Evolutionary conservation across 1,140 invertebrate genomes (phyloP).

Genomic region (Scaptomyza hsui): DNA sequence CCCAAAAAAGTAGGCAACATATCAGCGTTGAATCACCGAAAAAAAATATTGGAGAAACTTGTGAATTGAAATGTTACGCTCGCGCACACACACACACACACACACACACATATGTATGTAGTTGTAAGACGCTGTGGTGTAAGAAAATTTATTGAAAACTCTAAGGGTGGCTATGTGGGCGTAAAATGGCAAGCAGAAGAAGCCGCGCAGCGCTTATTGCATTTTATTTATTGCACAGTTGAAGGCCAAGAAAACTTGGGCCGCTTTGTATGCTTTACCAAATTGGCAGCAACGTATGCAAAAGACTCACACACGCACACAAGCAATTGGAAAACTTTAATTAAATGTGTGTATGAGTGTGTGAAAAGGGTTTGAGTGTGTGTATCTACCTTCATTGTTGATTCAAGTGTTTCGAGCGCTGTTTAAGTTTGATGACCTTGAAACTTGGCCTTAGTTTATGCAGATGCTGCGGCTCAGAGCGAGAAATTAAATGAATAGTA

Average conservation of each 20-base stretch:
- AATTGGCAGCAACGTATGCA: conserved; percentile 43
- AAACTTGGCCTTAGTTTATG: neutral
- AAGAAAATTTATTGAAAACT: conserved; percentile 53
- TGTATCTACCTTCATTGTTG: conserved; percentile 16
- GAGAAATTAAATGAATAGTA: neutral
- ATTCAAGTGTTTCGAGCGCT: conserved; percentile 3
- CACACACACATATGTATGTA: conserved; percentile 3
- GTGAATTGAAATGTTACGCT: conserved; percentile 36
- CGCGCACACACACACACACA: conserved; percentile 22
- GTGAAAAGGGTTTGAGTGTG: conserved; percentile 28
- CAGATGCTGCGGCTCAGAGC: neutral
- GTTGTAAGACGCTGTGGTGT: conserved; percentile 17
- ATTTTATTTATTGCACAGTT: conserved; percentile 58
- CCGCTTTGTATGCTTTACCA: conserved; percentile 43
- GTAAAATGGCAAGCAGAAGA: conserved; percentile 17
- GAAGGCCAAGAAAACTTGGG: conserved; percentile 57
- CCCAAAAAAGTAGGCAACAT: conserved; percentile 52
- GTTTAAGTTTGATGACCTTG: conserved; percentile 13
- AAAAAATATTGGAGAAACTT: conserved; percentile 32
- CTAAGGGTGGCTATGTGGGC: neutral
- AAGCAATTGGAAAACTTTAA: conserved; percentile 57
- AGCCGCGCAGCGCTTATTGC: conserved; percentile 44
- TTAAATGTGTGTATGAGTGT: conserved; percentile 48
- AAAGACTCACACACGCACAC: conserved; percentile 21
- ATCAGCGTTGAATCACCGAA: conserved; percentile 11